These are phyloP conservation scores for Trogon melanurus DNA, from an alignment of 2,113 vertebrate genomes.

Conservation along the genomic window DNA sequence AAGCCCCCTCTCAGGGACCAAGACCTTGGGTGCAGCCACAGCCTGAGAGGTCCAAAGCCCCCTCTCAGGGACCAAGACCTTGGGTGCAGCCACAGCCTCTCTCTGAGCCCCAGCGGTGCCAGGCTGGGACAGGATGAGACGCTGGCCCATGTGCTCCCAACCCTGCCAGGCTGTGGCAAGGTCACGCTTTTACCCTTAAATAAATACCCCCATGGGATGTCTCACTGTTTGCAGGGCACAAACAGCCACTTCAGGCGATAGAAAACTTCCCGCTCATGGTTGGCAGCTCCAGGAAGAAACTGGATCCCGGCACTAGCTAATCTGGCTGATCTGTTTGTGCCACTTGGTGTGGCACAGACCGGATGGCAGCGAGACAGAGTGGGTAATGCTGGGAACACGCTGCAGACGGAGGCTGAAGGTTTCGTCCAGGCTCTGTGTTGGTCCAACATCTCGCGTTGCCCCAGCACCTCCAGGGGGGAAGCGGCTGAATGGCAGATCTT, in stretches of 20 bases:
- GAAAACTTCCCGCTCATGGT: fast-evolving
- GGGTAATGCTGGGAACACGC: not conserved
- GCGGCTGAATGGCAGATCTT: not conserved
- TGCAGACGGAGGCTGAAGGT: not conserved
- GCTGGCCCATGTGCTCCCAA: not conserved
- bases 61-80: not conserved
- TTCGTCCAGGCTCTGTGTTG: not conserved
- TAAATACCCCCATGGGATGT: not conserved
- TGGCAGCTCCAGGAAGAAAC: not conserved
- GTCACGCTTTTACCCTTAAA: not conserved
- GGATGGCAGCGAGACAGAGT: not conserved
- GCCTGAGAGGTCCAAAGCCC: fast-evolving
- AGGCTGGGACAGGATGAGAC: not conserved
- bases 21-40: not conserved
- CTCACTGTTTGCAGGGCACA: not conserved
- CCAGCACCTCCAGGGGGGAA: fast-evolving
- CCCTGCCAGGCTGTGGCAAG: fast-evolving
- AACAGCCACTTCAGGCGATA: fast-evolving
- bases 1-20: not conserved
- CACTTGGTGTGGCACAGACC: not conserved
- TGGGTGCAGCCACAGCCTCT: not conserved
- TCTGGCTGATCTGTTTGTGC: not conserved
- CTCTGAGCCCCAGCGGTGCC: not conserved
- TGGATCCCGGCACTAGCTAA: not conserved
- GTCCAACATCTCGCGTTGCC: fast-evolving